Evolutionary conservation across 2,888 invertebrate species (phyloP).

Genomic region (Ellobium chinense): DNA sequence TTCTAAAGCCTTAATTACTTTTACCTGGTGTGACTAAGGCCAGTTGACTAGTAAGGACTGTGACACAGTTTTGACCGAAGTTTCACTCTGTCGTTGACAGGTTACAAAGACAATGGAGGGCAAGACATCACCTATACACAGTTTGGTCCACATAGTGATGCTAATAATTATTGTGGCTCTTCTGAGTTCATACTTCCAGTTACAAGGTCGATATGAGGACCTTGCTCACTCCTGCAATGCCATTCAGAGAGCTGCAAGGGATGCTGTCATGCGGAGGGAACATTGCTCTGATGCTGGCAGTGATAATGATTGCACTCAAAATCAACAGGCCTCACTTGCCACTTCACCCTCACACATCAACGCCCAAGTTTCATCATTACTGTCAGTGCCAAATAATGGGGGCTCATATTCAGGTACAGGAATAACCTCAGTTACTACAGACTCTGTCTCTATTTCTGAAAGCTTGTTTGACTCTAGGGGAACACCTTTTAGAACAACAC

Average conservation of each 20-base stretch:
- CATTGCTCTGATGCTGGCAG: neutral
- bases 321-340: neutral
- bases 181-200: conserved; percentile 10
- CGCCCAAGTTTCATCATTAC: neutral
- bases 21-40: too few species aligned
- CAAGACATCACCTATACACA: neutral
- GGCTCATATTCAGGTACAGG: neutral
- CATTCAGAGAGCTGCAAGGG: neutral
- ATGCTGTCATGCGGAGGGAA: too few species aligned
- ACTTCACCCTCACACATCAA: neutral
- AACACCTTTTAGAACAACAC: conserved; percentile 4
- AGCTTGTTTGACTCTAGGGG: neutral
- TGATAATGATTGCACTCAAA: neutral
- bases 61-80: neutral
- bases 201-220: neutral
- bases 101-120: neutral
- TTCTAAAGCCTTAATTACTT: too few species aligned
- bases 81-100: neutral
- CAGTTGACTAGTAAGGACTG: too few species aligned
- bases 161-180: conserved; percentile 7
- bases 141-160: neutral
- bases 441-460: conserved; percentile 10
- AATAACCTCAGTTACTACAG: neutral
- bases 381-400: neutral
- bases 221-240: neutral